Base-by-base conservation (phyloP, 2,888 invertebrate genomes). In the Hipparchia semele region DNA sequence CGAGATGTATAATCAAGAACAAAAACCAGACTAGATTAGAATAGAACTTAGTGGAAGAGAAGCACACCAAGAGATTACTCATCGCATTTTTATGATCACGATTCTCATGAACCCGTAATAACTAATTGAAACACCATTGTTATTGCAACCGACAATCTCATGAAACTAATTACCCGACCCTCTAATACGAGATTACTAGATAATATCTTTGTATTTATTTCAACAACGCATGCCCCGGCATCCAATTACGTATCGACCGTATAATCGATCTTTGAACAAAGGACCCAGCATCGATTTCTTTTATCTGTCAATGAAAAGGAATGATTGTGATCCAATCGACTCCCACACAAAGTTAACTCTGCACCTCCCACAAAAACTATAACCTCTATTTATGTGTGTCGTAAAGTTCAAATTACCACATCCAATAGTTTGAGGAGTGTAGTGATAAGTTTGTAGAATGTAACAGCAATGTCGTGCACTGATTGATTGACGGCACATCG, bases 231-330 rank as follows among this genome's bases (percentile, higher is more conserved):
- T 77, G 77, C 80, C 71, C 75, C 74, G 75, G 77, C 83, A 85
- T 86, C 87, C 89, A 90, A 90, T 90, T 90, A 89, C 85, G 75
- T 76, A 86, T 81, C 79, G 79, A 78, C 83, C 82, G 78, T 84
- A 86, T 89, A 89, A 90, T 89, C 89, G 86, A 88, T 86, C 81
- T 80, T 82, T 81, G 82, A 83, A 88, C 88, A 88, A 89, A 86
- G 87, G 81, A 79, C 84, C 83, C 83, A 81, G 84, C 85, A 83
- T 83, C 84, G 86, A 83, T 82, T 89, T 90, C 88, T 90, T 90
- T 90, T 89, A 90, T 89, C 87, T 84, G 90, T 90, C 90, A 90
- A 88, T 90, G 90, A 90, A 89, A 85, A 78, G 80, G 84, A 82
- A 84, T 85, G 86, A 90, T 89, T 90, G 89, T 87, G 86, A 85